Evolutionary conservation across 2,888 invertebrate genomes (phyloP).

Genomic region (Dolomedes plantarius): DNA sequence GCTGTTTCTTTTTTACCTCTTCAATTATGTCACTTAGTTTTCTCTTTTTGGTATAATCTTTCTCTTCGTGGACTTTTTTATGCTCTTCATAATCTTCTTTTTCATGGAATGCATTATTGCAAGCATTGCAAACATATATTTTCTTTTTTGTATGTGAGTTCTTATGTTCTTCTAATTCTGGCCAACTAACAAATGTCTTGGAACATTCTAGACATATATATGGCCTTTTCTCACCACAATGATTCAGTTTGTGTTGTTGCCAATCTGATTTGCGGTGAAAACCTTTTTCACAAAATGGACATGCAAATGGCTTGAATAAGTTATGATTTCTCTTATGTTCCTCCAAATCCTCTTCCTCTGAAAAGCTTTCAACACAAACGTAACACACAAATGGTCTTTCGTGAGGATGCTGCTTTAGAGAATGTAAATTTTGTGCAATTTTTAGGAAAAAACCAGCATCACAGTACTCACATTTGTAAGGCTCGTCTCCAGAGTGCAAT

Average conservation of each 20-base stretch:
- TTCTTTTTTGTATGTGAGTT: slow-evolving; percentile 34
- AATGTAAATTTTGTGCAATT: slow-evolving; percentile 54
- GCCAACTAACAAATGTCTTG: slow-evolving; percentile 8
- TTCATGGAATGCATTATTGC: slow-evolving; percentile 39
- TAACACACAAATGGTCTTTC: slow-evolving; percentile 48
- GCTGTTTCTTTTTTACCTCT: not conserved
- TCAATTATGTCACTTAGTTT: not conserved
- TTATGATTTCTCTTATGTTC: slow-evolving; percentile 23
- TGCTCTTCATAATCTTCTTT: slow-evolving; percentile 45
- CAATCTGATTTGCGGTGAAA: slow-evolving; percentile 31
- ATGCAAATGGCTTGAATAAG: not conserved
- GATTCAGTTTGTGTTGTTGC: slow-evolving; percentile 25
- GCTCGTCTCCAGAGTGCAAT: slow-evolving; percentile 30
- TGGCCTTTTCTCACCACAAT: not conserved
- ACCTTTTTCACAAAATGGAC: not conserved
- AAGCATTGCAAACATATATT: slow-evolving; percentile 46
- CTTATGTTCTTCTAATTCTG: slow-evolving; percentile 15
- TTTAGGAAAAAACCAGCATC: slow-evolving; percentile 45
- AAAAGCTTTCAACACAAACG: slow-evolving; percentile 50
- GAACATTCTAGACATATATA: slow-evolving; percentile 11
- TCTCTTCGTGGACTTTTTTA: slow-evolving; percentile 33
- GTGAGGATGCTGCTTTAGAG: slow-evolving; percentile 40
- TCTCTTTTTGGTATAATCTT: not conserved
- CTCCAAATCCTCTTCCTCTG: not conserved
- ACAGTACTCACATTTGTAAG: slow-evolving; percentile 41